A percentile compares a stretch with the other conserved stretches of the same genome.
phyloP scores from a whole-genome alignment of 2,888 invertebrate genomes.

The Sarcophaga variegata region DNA sequence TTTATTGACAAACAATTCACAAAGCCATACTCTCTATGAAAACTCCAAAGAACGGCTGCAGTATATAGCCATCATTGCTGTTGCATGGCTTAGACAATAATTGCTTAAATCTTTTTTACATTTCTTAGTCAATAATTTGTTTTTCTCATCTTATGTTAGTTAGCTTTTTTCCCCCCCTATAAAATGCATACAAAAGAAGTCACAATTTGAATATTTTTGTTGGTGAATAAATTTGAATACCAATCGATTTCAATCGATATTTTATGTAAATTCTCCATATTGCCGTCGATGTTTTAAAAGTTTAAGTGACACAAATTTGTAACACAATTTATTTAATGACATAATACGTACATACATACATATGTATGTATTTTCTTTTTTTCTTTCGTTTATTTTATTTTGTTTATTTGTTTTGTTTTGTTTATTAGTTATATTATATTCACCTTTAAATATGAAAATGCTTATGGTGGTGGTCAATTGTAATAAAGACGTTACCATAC shows the following conservation, averaged over 20 bases:
- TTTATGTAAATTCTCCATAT: not conserved
- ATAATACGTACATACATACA: slow-evolving; percentile 42
- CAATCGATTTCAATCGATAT: slow-evolving; percentile 18
- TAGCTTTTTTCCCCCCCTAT: not conserved
- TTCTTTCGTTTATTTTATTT: not conserved
- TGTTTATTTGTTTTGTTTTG: not conserved
- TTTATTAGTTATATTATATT: too few relatives aligned
- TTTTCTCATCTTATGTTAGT: not conserved
- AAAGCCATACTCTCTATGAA: too few relatives aligned
- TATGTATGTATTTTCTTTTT: slow-evolving; percentile 25
- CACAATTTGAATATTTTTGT: not conserved
- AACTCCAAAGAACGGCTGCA: too few relatives aligned
- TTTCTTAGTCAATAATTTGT: not conserved
- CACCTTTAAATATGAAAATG: not conserved
- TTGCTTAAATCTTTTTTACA: too few relatives aligned
- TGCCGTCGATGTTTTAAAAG: not conserved
- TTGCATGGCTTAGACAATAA: too few relatives aligned
- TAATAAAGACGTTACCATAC: slow-evolving; percentile 62
- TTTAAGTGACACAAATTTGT: slow-evolving; percentile 60
- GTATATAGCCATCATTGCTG: too few relatives aligned
- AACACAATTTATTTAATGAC: slow-evolving; percentile 65
- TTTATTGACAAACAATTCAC: too few relatives aligned
- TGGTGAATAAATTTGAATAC: slow-evolving; percentile 22
- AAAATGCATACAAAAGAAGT: not conserved
- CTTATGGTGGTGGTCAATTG: not conserved